These are phyloP conservation scores for Bombus pascuorum DNA, from an alignment of 1,140 invertebrate genomes.

Conservation along the genomic window DNA sequence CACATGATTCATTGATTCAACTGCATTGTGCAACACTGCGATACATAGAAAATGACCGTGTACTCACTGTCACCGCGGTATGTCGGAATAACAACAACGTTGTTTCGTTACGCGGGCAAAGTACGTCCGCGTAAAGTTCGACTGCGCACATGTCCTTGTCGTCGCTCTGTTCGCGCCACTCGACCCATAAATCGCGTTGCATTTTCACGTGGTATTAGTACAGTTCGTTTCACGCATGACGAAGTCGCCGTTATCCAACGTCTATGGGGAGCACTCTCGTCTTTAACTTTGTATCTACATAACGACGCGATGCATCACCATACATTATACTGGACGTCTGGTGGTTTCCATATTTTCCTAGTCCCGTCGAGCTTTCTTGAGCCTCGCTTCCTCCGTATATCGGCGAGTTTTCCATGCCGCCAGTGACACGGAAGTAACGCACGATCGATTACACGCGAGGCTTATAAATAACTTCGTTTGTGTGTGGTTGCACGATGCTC, in stretches of 20 bases:
- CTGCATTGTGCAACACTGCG: background rate
- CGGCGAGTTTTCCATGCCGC: slow-evolving; percentile 43
- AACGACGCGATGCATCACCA: slow-evolving; percentile 43
- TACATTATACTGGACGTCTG: slow-evolving; percentile 26
- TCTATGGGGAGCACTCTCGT: slow-evolving; percentile 9
- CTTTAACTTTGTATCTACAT: slow-evolving; percentile 38
- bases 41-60: background rate
- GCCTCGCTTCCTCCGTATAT: background rate
- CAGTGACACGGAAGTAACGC: slow-evolving; percentile 65
- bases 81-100: background rate
- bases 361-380: slow-evolving; percentile 36
- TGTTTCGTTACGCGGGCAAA: background rate
- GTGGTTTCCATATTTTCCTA: slow-evolving; percentile 36
- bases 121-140: slow-evolving; percentile 8
- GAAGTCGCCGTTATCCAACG: slow-evolving; percentile 33
- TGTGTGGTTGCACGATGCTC: slow-evolving; percentile 25
- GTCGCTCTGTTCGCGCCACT: no score
- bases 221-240: slow-evolving; percentile 39
- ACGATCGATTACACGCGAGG: slow-evolving; percentile 61
- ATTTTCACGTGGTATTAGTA: slow-evolving; percentile 25
- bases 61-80: background rate
- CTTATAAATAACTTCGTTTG: slow-evolving; percentile 65
- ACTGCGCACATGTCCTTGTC: background rate
- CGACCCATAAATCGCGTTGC: background rate
- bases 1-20: background rate